These are phyloP conservation scores for Caenorhabditis briggsae DNA, from an alignment of 1,140 invertebrate species.

Conservation along the genomic window DNA sequence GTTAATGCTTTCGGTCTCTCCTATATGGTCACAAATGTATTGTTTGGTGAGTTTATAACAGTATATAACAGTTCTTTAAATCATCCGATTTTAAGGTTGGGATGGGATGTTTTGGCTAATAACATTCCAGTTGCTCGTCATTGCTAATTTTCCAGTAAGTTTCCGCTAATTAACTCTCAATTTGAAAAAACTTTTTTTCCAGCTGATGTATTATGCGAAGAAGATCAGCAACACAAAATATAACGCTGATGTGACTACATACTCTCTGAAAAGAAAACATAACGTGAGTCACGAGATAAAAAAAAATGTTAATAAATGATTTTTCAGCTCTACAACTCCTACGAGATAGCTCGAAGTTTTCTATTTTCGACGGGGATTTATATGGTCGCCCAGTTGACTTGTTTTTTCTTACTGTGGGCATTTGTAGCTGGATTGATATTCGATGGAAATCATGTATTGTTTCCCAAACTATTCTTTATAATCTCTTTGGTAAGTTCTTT, in stretches of 20 bases:
- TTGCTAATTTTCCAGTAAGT: slow-evolving; percentile 21
- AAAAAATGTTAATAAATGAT: background rate
- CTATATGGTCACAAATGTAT: background rate
- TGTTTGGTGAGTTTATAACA: background rate
- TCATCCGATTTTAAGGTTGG: background rate
- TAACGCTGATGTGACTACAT: slow-evolving; percentile 26
- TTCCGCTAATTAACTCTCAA: background rate
- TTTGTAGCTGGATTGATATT: background rate
- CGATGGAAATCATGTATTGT: background rate
- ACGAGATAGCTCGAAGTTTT: slow-evolving; percentile 34
- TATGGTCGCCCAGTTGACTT: slow-evolving; percentile 1
- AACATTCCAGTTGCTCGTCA: background rate
- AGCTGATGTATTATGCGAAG: slow-evolving; percentile 18
- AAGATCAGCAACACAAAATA: slow-evolving; percentile 8
- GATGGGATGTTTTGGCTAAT: background rate
- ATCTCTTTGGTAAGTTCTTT: slow-evolving; percentile 6
- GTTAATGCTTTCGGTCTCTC: background rate
- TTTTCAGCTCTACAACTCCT: slow-evolving; percentile 36
- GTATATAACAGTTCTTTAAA: background rate
- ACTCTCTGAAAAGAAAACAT: slow-evolving; percentile 30
- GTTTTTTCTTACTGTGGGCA: background rate
- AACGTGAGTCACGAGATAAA: background rate
- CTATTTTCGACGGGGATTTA: slow-evolving; percentile 21
- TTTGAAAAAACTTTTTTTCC: background rate
- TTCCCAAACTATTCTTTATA: background rate